Base-by-base conservation (phyloP, 2,797 vertebrate species). In the Sarcophilus harrisii region DNA sequence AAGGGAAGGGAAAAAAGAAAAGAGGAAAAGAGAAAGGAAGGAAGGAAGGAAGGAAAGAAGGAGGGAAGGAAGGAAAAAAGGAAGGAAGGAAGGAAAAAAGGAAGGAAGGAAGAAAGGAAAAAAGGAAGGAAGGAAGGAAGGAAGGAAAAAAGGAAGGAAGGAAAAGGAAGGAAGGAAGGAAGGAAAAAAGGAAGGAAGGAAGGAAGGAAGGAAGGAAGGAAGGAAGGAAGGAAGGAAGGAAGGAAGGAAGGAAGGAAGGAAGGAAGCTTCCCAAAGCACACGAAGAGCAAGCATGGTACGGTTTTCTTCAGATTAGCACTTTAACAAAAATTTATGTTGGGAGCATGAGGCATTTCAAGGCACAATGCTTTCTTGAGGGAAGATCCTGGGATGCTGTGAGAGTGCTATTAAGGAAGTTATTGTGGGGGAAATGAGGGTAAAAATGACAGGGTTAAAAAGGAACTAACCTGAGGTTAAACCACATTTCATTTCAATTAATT, bases 101-200 rank as follows among this genome's bases (percentile, higher is more conserved):
- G 9, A 27, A 28, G 27, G 3, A 59, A 8, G 57, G 4, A 58
- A 24, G 18, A 24, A 4, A 2, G 4, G 3, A 58, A 24, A 57
- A 18, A 58, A 4, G 18, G 4, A 58, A 4, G 18, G 0, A 58
- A 0, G 9, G 28, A 59, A 3, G 4, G 9, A 5, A 4, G 57
- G 4, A 59, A 9, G 58, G 3, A 28, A 9, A 58, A 2, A 59
- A 3, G 58, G 5, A 58, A 16, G 16, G 4, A 58, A 4, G 16
- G 13, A 58, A 4, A 62, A 12, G 11, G 10, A 13, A 4, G 12
- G 10, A 62, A 13, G 30, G 2, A 32, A 13, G 30, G 2, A 32
- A 32, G 3, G 10, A 14, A 13, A 11, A 12, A 28, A 28, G 10
- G 11, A 13, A 1, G 29, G 29, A 13, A 32, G 32, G 3, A 3